Evolutionary conservation across 35 echinoderm and acorn worm genomes (phyloP).

Genomic region (Heliocidaris tuberculata): DNA sequence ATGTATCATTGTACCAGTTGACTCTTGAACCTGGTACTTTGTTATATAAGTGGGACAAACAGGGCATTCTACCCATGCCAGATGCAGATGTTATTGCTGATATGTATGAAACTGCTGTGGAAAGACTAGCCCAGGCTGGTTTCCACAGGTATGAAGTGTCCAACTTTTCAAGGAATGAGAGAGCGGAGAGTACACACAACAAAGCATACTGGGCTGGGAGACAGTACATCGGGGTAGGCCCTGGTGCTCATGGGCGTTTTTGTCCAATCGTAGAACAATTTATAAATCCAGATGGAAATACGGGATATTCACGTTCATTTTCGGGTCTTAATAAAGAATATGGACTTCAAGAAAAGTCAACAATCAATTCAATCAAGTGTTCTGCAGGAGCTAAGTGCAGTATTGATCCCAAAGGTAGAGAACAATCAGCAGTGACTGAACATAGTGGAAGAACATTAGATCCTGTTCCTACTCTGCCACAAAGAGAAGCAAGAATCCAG

Average conservation of each 20-base stretch:
- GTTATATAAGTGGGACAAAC: slow-evolving; percentile 69
- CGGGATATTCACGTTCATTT: background rate
- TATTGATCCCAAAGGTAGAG: background rate
- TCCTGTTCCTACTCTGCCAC: background rate
- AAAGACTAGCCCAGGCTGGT: slow-evolving; percentile 59
- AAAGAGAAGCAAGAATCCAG: slow-evolving; percentile 85
- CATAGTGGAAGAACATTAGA: background rate
- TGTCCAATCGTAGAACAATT: background rate
- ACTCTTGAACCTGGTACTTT: slow-evolving; percentile 82
- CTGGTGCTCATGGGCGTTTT: slow-evolving; percentile 89
- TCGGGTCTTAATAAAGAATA: background rate
- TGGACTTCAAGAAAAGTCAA: background rate
- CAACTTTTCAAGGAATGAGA: slow-evolving; percentile 69
- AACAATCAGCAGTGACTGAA: background rate
- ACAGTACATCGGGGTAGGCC: slow-evolving; percentile 92
- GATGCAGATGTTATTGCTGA: slow-evolving; percentile 69
- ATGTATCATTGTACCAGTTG: slow-evolving; percentile 91
- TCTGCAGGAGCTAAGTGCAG: background rate
- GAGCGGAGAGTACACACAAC: slow-evolving; percentile 68
- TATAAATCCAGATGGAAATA: background rate
- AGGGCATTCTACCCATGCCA: slow-evolving; percentile 61
- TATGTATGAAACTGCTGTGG: slow-evolving; percentile 83
- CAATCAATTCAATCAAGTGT: background rate
- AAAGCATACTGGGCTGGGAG: slow-evolving; percentile 83
- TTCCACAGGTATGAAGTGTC: slow-evolving; percentile 90